phyloP scores from a whole-genome alignment of 2,888 invertebrate genomes.

The Oligia latruncula region DNA sequence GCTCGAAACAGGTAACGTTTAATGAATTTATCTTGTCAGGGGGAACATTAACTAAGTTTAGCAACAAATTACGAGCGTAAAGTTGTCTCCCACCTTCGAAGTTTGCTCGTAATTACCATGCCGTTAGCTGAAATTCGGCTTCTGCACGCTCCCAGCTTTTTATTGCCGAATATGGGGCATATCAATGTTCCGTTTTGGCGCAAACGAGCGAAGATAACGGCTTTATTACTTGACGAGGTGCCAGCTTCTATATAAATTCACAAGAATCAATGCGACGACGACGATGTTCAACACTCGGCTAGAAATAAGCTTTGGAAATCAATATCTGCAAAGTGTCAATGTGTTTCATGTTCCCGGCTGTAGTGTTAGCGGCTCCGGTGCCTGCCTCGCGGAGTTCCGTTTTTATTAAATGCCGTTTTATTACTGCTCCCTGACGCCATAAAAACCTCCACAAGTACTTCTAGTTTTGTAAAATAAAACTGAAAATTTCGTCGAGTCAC shows the following conservation, averaged over 20 bases:
- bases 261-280: constrained; percentile 78
- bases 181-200: constrained; percentile 82
- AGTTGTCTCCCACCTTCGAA: constrained; percentile 84
- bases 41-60: constrained; percentile 87
- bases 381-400: constrained; percentile 69
- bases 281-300: constrained; percentile 67
- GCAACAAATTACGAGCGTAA: constrained; percentile 87
- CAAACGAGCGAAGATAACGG: constrained; percentile 86
- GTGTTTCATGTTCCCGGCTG: constrained; percentile 66
- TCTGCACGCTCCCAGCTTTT: constrained; percentile 75
- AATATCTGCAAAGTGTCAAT: constrained; percentile 73
- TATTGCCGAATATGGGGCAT: constrained; percentile 77
- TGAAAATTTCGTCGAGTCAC: constrained; percentile 75
- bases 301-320: constrained; percentile 73
- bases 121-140: constrained; percentile 78
- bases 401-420: constrained; percentile 81
- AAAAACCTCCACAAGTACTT: constrained; percentile 77
- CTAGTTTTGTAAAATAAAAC: constrained; percentile 83
- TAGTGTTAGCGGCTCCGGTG: constrained; percentile 59
- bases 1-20: constrained; percentile 80
- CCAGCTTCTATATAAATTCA: constrained; percentile 73
- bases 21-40: constrained; percentile 89
- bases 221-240: constrained; percentile 86
- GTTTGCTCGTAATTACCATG: constrained; percentile 82
- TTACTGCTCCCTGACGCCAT: constrained; percentile 74